Percentiles rank a stretch among this genome's conserved stretches.
Conservation (phyloP, 2,113 vertebrate species). For the Hippocampus abdominalis region DNA sequence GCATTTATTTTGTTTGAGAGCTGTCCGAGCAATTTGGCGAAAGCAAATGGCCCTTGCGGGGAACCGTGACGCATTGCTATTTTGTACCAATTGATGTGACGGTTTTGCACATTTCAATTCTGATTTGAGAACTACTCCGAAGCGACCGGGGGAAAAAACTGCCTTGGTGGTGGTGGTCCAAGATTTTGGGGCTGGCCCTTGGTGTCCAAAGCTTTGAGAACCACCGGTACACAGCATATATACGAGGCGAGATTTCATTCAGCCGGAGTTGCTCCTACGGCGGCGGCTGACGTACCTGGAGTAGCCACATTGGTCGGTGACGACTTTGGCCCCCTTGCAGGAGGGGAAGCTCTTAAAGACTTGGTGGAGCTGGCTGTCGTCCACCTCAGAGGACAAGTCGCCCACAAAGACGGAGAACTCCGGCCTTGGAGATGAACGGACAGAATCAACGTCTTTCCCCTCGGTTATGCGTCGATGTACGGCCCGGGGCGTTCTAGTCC, state of each 20-base stretch:
- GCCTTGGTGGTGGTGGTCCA: no score
- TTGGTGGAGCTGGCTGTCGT: slow-evolving; percentile 87
- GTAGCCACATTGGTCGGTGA: slow-evolving; percentile 85
- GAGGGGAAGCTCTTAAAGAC: slow-evolving; percentile 88
- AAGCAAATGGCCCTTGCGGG: no score
- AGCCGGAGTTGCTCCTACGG: neutral
- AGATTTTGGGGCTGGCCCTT: no score
- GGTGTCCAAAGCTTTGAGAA: no score
- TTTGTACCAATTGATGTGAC: no score
- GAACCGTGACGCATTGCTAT: no score
- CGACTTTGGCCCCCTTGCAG: slow-evolving; percentile 89
- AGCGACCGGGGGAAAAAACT: no score
- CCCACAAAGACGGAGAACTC: slow-evolving; percentile 91
- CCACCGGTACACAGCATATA: neutral
- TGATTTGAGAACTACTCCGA: no score
- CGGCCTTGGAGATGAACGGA: slow-evolving; percentile 60
- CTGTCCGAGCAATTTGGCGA: no score
- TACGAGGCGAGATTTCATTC: neutral
- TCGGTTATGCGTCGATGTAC: neutral
- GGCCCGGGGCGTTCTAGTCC: no score
- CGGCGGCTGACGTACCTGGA: slow-evolving; percentile 74
- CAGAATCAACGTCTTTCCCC: neutral
- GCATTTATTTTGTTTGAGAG: no score
- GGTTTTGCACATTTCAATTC: no score
- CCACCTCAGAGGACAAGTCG: slow-evolving; percentile 85